Evolutionary conservation across 2,888 invertebrate genomes (phyloP).

Genomic region (Anticlea derivata): DNA sequence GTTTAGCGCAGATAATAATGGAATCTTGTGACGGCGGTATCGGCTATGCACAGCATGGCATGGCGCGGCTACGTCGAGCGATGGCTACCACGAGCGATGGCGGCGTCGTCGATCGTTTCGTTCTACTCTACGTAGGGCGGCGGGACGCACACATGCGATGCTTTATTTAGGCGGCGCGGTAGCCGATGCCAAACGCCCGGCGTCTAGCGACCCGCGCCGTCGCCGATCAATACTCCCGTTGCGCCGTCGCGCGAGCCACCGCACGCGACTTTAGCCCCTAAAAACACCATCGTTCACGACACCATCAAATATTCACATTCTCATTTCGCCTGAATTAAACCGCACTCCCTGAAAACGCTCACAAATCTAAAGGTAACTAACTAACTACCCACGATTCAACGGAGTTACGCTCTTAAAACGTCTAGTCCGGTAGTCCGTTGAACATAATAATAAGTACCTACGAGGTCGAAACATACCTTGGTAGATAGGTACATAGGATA

Average conservation of each 20-base stretch:
- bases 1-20: too few relatives aligned
- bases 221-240: constrained; percentile 81
- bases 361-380: constrained; percentile 32
- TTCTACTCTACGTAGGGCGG: constrained; percentile 64
- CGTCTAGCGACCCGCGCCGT: constrained; percentile 75
- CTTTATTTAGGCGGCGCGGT: constrained; percentile 83
- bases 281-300: constrained; percentile 69
- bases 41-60: too few relatives aligned
- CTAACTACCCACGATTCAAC: constrained; percentile 22
- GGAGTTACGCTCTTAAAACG: neutral
- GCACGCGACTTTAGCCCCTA: constrained; percentile 74
- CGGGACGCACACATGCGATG: constrained; percentile 75
- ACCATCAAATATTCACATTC: constrained; percentile 81
- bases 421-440: neutral
- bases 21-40: too few relatives aligned
- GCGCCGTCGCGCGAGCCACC: constrained; percentile 78
- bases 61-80: constrained; percentile 36
- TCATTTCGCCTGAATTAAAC: constrained; percentile 71
- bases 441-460: too few relatives aligned
- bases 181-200: constrained; percentile 78
- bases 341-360: constrained; percentile 41
- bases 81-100: constrained; percentile 37
- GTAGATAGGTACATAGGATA: too few relatives aligned
- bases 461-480: too few relatives aligned
- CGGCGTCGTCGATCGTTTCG: constrained; percentile 45